phyloP scores from a whole-genome alignment of 2,113 vertebrate genomes.

The Uria lomvia region DNA sequence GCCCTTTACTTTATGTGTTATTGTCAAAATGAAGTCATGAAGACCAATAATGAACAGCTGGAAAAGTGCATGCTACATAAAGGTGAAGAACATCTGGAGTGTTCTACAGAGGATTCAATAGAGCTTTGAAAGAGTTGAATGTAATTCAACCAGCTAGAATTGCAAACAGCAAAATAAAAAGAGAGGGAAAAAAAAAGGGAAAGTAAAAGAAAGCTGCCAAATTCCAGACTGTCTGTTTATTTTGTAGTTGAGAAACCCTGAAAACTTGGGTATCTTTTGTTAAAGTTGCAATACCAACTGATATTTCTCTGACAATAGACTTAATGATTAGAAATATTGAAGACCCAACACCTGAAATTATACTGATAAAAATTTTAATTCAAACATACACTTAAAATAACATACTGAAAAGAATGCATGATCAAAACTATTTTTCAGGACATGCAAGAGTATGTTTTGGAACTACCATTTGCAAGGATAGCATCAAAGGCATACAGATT shows the following conservation, averaged over 20 bases:
- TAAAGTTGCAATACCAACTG: slow-evolving; percentile 1
- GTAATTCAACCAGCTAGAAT: slow-evolving; percentile 17
- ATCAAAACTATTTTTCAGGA: not conserved
- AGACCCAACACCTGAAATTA: not conserved
- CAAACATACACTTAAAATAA: not conserved
- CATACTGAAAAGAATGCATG: not conserved
- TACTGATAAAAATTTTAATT: not conserved
- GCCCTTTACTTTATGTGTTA: slow-evolving; percentile 33
- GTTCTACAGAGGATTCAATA: slow-evolving; percentile 11
- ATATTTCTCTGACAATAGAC: slow-evolving; percentile 20
- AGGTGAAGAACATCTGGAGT: not conserved
- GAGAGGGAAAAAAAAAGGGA: fast-evolving
- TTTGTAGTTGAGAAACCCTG: slow-evolving; percentile 19
- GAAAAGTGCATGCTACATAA: not conserved
- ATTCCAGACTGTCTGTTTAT: not conserved
- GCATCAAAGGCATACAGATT: not conserved
- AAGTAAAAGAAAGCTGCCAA: not conserved
- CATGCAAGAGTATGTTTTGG: not conserved
- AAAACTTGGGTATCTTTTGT: slow-evolving; percentile 54
- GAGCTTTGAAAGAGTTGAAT: not conserved
- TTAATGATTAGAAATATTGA: not conserved
- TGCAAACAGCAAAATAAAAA: slow-evolving; percentile 22
- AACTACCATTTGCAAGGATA: not conserved
- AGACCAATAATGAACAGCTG: not conserved
- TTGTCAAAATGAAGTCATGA: not conserved